These are phyloP conservation scores for Melanerpes formicivorus DNA, from an alignment of 2,113 vertebrate species.

Conservation along the genomic window DNA sequence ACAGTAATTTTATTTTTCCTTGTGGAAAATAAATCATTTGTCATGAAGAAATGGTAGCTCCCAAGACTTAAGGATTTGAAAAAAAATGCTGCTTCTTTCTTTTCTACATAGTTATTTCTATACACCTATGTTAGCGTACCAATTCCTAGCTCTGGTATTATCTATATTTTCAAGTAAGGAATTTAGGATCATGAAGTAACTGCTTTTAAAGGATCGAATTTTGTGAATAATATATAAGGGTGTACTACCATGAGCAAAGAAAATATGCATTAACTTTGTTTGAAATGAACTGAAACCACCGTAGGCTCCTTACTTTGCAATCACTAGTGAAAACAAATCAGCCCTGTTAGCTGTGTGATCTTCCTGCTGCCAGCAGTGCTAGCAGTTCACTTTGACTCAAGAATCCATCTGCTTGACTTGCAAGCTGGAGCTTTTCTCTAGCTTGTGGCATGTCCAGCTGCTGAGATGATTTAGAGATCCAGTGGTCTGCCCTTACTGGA, in stretches of 20 bases:
- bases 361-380: background rate
- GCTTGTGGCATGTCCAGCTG: background rate
- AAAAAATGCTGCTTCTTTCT: background rate
- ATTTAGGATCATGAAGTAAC: background rate
- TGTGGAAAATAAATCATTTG: background rate
- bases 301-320: background rate
- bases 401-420: background rate
- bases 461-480: background rate
- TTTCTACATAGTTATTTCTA: background rate
- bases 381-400: background rate
- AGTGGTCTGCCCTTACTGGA: background rate
- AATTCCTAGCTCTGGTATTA: background rate
- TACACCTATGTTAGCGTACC: background rate
- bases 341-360: background rate
- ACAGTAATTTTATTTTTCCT: background rate
- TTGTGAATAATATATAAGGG: background rate
- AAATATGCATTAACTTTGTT: background rate
- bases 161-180: background rate
- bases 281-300: background rate
- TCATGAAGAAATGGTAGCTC: background rate
- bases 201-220: background rate
- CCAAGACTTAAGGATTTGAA: background rate
- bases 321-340: background rate
- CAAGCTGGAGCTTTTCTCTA: background rate
- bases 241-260: background rate